Evolutionary conservation across 2,797 vertebrate species (phyloP).

Genomic region (Buceros bicornis): DNA sequence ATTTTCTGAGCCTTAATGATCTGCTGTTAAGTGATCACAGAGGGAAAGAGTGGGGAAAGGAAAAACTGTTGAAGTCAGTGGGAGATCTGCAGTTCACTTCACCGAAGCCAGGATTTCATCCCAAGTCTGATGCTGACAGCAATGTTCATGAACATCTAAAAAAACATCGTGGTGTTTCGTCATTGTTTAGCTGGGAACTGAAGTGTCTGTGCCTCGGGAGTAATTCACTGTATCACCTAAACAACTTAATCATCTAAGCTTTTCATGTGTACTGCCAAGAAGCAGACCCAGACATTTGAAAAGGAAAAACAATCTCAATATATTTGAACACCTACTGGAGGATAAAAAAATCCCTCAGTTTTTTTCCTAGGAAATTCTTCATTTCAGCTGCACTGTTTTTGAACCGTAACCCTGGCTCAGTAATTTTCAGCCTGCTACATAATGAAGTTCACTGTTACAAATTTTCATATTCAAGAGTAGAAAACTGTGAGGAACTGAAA

Average conservation of each 20-base stretch:
- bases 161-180: not conserved
- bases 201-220: not conserved
- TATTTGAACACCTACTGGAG: not conserved
- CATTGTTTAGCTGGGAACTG: not conserved
- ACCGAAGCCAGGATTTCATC: not conserved
- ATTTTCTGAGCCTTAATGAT: not conserved
- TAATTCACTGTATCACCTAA: conserved; percentile 16
- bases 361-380: not conserved
- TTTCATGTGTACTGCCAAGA: not conserved
- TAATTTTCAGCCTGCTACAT: conserved; percentile 43
- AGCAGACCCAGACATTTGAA: not conserved
- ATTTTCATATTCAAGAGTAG: conserved; percentile 36
- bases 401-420: not conserved
- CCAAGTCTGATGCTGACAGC: not conserved
- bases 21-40: not conserved
- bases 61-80: not conserved
- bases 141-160: not conserved
- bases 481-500: conserved; percentile 35
- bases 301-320: not conserved
- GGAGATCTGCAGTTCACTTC: not conserved
- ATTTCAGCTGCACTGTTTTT: conserved; percentile 20
- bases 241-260: not conserved
- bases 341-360: not conserved
- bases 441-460: conserved; percentile 42
- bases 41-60: not conserved